These are phyloP conservation scores for Vulpes ferrilata DNA, from an alignment of 2,113 vertebrate genomes.

Conservation along the genomic window DNA sequence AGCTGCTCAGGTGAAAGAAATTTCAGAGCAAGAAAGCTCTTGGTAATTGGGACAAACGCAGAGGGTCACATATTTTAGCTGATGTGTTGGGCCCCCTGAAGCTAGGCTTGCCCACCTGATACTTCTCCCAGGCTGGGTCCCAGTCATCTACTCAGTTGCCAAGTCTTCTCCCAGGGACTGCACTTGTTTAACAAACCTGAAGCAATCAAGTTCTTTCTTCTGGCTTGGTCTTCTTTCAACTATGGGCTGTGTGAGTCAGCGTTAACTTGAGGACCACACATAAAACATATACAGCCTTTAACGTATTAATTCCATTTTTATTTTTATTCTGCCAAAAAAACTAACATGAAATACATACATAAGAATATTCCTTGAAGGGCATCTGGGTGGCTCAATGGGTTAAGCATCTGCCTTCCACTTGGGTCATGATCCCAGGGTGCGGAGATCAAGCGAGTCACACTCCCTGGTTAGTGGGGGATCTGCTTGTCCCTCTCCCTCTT, in stretches of 20 bases:
- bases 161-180: neutral
- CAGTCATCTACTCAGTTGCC: neutral
- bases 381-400: neutral
- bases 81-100: neutral
- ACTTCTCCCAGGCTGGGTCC: neutral
- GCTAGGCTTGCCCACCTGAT: neutral
- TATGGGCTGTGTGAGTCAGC: neutral
- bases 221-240: neutral
- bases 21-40: neutral
- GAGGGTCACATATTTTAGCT: neutral
- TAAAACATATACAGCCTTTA: neutral
- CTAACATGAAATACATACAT: neutral
- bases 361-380: neutral
- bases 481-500: no score
- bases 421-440: no score
- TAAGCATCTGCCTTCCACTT: neutral
- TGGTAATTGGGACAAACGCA: neutral
- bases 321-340: neutral
- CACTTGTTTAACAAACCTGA: neutral
- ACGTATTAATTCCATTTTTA: conserved; percentile 17
- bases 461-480: neutral
- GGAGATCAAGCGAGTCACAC: no score
- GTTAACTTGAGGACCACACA: conserved; percentile 3
- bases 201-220: neutral
- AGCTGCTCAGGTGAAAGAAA: conserved; percentile 6